phyloP scores from a whole-genome alignment of 2,888 invertebrate genomes.

The Eucera pruinosa region DNA sequence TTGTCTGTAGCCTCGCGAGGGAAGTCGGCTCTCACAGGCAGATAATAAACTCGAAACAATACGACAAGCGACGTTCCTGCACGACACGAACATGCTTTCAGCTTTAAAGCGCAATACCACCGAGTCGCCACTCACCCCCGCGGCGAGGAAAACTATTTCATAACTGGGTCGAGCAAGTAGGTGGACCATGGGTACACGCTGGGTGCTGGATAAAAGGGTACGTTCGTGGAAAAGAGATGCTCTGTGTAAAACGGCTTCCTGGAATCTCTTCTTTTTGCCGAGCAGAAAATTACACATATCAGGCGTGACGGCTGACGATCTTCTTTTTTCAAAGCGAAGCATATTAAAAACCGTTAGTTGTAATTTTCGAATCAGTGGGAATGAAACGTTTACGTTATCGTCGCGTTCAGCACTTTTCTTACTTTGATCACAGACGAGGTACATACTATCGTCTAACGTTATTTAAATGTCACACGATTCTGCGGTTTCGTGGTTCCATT shows the following conservation, averaged over 20 bases:
- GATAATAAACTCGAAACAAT: conserved; percentile 73
- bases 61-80: conserved; percentile 58
- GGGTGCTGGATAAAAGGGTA: conserved; percentile 36
- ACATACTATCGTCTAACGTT: no score
- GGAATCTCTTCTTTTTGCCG: background rate
- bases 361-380: background rate
- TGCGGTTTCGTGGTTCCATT: no score
- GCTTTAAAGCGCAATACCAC: conserved; percentile 77
- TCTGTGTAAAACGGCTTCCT: conserved; percentile 14
- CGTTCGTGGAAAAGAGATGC: conserved; percentile 39
- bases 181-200: conserved; percentile 37
- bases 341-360: background rate
- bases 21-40: conserved; percentile 44
- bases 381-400: background rate
- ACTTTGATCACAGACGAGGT: no score
- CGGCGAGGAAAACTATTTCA: conserved; percentile 73
- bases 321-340: background rate
- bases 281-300: conserved; percentile 5
- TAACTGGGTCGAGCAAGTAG: conserved; percentile 73
- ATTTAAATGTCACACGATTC: no score
- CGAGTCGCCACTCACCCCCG: conserved; percentile 65
- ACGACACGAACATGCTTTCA: conserved; percentile 81
- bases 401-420: no score
- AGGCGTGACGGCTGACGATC: conserved; percentile 8
- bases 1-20: conserved; percentile 34